These are phyloP conservation scores for Agrochola litura DNA, from an alignment of 2,888 invertebrate genomes.

Conservation along the genomic window DNA sequence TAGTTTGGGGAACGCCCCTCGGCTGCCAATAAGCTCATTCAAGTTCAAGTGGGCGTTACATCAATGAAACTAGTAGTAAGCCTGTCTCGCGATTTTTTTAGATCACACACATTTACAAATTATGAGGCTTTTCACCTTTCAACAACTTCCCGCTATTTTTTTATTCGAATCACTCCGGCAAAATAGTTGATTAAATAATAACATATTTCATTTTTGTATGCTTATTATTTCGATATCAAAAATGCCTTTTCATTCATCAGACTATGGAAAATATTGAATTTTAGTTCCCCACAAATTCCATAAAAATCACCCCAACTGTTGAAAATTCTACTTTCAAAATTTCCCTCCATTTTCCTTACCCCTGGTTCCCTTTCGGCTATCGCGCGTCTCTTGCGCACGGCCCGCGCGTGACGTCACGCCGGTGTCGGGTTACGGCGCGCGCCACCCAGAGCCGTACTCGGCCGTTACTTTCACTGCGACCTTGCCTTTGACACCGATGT, in stretches of 20 bases:
- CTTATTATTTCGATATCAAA: neutral
- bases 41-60: conserved; percentile 50
- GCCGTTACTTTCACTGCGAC: conserved; percentile 82
- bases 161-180: neutral
- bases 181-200: neutral
- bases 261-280: neutral
- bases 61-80: conserved; percentile 52
- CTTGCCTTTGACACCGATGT: conserved; percentile 78
- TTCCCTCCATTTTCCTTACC: conserved; percentile 5
- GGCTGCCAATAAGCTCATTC: conserved; percentile 60
- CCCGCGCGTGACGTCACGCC: conserved; percentile 86
- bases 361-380: conserved; percentile 68
- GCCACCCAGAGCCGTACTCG: conserved; percentile 76
- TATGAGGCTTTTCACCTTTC: conserved; percentile 44
- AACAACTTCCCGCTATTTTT: neutral
- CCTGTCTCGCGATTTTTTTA: conserved; percentile 25
- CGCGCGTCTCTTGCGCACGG: conserved; percentile 86
- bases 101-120: conserved; percentile 11
- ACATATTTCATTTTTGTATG: neutral
- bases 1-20: conserved; percentile 42
- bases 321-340: neutral
- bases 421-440: conserved; percentile 83
- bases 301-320: neutral
- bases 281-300: neutral
- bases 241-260: neutral